Base-by-base conservation (phyloP, 1,140 invertebrate genomes). In the Dinothrombium tinctorium region DNA sequence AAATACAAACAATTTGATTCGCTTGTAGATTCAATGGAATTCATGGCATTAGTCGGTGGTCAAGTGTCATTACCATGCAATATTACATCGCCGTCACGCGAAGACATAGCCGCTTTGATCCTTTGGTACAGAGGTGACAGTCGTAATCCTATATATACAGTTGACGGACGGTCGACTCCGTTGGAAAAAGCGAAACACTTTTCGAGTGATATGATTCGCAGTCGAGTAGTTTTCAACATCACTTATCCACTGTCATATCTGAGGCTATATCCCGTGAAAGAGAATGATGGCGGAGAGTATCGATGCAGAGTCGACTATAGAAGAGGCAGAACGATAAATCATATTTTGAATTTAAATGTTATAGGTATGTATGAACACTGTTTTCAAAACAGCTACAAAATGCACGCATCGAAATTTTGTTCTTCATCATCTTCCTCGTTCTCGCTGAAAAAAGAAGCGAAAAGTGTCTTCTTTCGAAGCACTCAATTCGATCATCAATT, bases 231-330 rank as follows among this genome's bases (percentile, higher is more conserved):
- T 20, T 49, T 50, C 35, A 45, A 49, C 14, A 9, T 36, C 8
- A 36, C 33, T 9, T 17, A 36, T 21, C 33, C 33, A 33, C 14
- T 40, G 3, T 26, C 79, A 1, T 67, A 73, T 12, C 63, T 87
- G 11, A 71, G 71, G 22, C 63, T 87, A 25, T 71, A 76, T 49
- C 71, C 73, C 26, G 75, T 84, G 12, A 71, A 75, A 48, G 60
- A 64, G 45, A 69, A 73, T 45, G 82, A 86, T 55, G 76, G 79
- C 54, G 81, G 80, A 14, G 67, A 80, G 44, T 86, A 84, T 55
- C 40, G 79, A 39, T 86, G 81, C 57, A 65, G 82, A 43, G 81
- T 86, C 3, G 82, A 87, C 57, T 87, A 83, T 58, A 72, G 72
- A 53, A 80, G 82, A 53, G 82, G 80, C 12, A 79, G 79, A 0